These are phyloP conservation scores for Galago senegalensis DNA, from an alignment of 2,797 vertebrate genomes.

Conservation along the genomic window DNA sequence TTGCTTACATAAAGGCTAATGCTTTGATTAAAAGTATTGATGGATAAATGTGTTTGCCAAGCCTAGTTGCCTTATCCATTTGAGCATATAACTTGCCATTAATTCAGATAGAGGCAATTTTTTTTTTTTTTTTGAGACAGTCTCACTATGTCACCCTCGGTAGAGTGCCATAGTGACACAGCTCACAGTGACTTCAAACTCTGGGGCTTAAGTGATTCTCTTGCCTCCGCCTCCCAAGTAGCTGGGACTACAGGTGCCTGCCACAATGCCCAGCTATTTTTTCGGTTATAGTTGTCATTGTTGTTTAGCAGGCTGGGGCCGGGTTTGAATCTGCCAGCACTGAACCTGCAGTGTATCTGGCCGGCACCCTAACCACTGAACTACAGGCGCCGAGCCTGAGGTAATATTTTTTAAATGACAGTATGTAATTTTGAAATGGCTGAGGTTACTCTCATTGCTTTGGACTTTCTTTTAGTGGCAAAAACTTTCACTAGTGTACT, in stretches of 20 bases:
- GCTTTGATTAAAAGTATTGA: slow-evolving; percentile 46
- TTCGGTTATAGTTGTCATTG: no score
- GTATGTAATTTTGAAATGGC: neutral
- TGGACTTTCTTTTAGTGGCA: neutral
- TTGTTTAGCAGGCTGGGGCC: no score
- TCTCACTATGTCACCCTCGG: no score
- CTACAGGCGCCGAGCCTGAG: neutral
- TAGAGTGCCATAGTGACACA: no score
- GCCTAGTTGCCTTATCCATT: slow-evolving; percentile 41
- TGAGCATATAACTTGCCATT: neutral
- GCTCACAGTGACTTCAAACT: no score
- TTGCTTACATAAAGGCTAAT: slow-evolving; percentile 39
- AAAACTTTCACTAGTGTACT: neutral
- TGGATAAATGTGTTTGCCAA: slow-evolving; percentile 20
- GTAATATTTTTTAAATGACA: slow-evolving; percentile 28
- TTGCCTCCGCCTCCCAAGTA: no score
- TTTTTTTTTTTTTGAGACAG: neutral
- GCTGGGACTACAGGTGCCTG: no score
- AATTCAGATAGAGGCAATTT: neutral
- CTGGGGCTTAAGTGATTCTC: no score
- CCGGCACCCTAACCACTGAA: no score
- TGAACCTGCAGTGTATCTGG: no score
- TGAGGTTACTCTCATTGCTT: neutral
- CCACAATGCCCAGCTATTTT: no score
- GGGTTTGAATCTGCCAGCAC: no score